These are phyloP conservation scores for Phalera bucephala DNA, from an alignment of 2,888 invertebrate species.

Conservation along the genomic window DNA sequence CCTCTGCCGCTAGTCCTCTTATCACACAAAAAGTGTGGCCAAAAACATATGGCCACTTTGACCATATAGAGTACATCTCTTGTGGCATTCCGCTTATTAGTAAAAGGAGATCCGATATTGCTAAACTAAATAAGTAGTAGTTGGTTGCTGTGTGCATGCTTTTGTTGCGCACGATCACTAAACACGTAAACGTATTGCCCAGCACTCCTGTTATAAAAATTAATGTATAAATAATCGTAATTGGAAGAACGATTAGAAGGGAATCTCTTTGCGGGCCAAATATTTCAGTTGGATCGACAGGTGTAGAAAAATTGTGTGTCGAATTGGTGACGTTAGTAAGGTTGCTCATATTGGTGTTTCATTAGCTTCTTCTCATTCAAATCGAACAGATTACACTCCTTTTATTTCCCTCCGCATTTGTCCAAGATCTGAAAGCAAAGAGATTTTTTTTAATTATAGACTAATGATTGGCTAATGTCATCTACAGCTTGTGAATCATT, in stretches of 20 bases:
- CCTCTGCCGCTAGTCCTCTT: slow-evolving; percentile 90
- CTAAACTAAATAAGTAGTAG: slow-evolving; percentile 92
- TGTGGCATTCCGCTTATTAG: slow-evolving; percentile 91
- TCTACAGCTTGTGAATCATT: no score
- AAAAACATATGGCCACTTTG: slow-evolving; percentile 89
- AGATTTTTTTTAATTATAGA: no score
- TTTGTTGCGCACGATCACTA: slow-evolving; percentile 91
- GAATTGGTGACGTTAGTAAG: slow-evolving; percentile 13
- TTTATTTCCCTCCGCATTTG: neutral
- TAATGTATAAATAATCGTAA: slow-evolving; percentile 89
- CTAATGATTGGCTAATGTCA: no score
- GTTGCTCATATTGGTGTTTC: slow-evolving; percentile 14
- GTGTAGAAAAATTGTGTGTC: slow-evolving; percentile 23
- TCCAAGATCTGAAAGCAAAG: neutral
- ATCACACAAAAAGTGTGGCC: slow-evolving; percentile 91
- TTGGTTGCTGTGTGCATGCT: slow-evolving; percentile 93
- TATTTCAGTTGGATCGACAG: slow-evolving; percentile 53
- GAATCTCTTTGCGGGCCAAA: slow-evolving; percentile 80
- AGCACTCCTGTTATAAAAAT: slow-evolving; percentile 91
- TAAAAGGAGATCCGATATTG: slow-evolving; percentile 91
- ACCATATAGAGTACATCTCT: slow-evolving; percentile 91
- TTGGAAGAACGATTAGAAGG: slow-evolving; percentile 86
- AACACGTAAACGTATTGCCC: slow-evolving; percentile 92
- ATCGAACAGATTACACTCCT: neutral
- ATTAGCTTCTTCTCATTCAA: neutral